Conservation (phyloP, 2,797 vertebrate species). For the Darevskia nairensis region DNA sequence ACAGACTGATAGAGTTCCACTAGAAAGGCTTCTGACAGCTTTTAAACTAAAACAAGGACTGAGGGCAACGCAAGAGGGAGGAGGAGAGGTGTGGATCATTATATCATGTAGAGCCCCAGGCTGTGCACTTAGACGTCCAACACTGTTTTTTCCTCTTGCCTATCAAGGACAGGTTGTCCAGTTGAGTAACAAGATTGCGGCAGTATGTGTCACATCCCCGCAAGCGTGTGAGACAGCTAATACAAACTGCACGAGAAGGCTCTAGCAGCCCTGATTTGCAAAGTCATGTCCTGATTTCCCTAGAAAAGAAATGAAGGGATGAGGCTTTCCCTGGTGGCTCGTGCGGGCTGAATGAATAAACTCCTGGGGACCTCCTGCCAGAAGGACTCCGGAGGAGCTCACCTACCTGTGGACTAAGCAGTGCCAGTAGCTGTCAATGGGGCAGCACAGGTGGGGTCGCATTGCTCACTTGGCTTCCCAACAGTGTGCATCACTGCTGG, state of each 20-base stretch:
- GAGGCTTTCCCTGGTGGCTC: background rate
- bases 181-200: conserved; percentile 16
- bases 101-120: conserved; percentile 1
- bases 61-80: background rate
- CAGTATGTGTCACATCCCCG: background rate
- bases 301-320: background rate
- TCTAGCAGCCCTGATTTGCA: conserved; percentile 14
- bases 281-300: conserved; percentile 7
- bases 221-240: background rate
- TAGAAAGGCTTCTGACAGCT: background rate
- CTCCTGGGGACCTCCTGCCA: background rate
- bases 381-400: background rate
- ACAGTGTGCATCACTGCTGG: no score
- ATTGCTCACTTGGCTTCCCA: no score
- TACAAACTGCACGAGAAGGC: conserved; percentile 15
- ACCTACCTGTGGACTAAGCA: no score
- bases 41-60: conserved; percentile 23
- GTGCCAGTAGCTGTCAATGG: no score
- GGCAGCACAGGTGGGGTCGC: no score
- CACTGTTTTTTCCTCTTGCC: conserved; percentile 8
- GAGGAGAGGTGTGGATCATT: background rate
- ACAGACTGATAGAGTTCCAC: conserved; percentile 5
- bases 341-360: background rate
- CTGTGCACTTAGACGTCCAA: background rate
- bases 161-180: conserved; percentile 31